These are phyloP conservation scores for Phasianus colchicus DNA, from an alignment of 2,113 vertebrate genomes.

Conservation along the genomic window DNA sequence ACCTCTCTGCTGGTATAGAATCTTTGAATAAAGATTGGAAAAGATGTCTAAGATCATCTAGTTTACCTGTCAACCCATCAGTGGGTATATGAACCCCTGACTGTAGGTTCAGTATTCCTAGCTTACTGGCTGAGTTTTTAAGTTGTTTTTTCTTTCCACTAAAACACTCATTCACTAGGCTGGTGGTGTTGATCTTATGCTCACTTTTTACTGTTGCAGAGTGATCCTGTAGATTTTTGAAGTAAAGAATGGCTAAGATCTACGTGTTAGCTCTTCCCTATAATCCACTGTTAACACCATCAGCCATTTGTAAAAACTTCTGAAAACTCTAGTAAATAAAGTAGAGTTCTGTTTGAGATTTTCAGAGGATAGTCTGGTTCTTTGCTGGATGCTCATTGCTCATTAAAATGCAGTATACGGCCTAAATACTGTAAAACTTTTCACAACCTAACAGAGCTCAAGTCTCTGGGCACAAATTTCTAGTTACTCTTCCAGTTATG, in stretches of 20 bases:
- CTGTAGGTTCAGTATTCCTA: neutral
- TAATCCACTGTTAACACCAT: neutral
- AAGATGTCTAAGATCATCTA: neutral
- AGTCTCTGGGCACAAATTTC: neutral
- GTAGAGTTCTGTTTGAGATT: neutral
- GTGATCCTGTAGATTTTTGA: neutral
- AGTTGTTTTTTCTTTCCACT: neutral
- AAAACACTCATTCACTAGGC: fast-evolving
- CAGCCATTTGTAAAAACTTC: neutral
- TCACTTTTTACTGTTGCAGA: neutral
- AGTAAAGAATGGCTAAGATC: neutral
- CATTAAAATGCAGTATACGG: neutral
- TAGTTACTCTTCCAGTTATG: neutral
- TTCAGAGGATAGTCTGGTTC: neutral
- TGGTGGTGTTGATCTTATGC: neutral
- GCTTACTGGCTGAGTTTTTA: neutral
- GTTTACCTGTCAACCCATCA: no score
- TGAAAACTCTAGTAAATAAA: neutral
- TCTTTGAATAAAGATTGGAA: neutral
- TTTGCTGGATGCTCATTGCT: neutral
- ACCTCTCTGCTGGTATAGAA: neutral
- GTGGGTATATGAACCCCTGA: neutral
- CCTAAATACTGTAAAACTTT: neutral
- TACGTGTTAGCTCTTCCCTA: neutral
- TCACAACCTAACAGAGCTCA: neutral